These are phyloP conservation scores for Oophaga pumilio DNA, from an alignment of 2,113 vertebrate genomes.

Conservation along the genomic window DNA sequence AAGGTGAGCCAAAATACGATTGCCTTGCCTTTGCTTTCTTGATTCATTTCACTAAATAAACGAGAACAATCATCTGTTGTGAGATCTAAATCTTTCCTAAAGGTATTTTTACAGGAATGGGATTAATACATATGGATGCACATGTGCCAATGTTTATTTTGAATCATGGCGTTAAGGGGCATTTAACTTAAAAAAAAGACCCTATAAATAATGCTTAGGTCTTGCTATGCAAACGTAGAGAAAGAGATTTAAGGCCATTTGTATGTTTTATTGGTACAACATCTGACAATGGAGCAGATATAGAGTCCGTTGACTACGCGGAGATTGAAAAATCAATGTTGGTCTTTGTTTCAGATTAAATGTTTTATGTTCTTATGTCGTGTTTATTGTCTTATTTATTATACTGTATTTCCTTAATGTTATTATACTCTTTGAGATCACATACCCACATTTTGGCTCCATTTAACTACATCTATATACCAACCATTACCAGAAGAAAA, in stretches of 20 bases:
- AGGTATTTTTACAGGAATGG: background rate
- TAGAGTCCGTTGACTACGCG: background rate
- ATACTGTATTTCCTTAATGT: background rate
- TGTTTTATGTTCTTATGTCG: background rate
- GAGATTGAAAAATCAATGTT: slow-evolving; percentile 1
- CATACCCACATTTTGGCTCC: too few relatives aligned
- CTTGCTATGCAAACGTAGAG: slow-evolving; percentile 3
- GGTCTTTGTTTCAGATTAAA: background rate
- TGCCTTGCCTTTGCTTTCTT: background rate
- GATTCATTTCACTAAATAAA: slow-evolving; percentile 20
- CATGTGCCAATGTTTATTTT: background rate
- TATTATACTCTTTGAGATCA: background rate
- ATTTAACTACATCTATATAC: too few relatives aligned
- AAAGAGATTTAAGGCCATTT: background rate
- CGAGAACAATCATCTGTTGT: background rate
- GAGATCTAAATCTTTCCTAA: background rate
- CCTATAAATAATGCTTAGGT: background rate
- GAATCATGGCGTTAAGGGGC: background rate
- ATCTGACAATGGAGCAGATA: slow-evolving; percentile 1
- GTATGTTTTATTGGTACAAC: background rate
- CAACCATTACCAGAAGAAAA: too few relatives aligned
- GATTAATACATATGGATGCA: slow-evolving; percentile 20
- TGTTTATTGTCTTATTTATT: background rate
- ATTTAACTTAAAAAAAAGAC: background rate
- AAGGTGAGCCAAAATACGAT: slow-evolving; percentile 23